A percentile compares a stretch with the other conserved stretches of the same genome.
Conservation (phyloP, 2,797 vertebrate species). For the Argentina silus region DNA sequence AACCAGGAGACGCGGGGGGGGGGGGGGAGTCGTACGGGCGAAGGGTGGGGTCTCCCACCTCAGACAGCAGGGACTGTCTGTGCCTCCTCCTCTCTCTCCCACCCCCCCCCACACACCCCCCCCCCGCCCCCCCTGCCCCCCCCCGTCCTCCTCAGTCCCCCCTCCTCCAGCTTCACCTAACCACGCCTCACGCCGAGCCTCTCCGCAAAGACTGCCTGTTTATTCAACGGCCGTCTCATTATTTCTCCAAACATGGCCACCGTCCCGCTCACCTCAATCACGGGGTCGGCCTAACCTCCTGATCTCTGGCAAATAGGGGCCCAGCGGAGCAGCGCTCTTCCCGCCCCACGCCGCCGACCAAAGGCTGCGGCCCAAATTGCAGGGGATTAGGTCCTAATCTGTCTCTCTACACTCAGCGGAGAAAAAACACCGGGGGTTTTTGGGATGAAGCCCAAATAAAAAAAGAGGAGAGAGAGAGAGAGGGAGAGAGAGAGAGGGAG, state of each 20-base stretch:
- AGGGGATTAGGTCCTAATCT: slow-evolving; percentile 73
- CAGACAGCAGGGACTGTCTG: not conserved
- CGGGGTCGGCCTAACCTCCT: slow-evolving; percentile 65
- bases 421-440: not conserved
- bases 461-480: slow-evolving; percentile 1
- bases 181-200: slow-evolving; percentile 18
- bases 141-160: slow-evolving; percentile 5
- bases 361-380: slow-evolving; percentile 68
- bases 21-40: no score
- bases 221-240: slow-evolving; percentile 67
- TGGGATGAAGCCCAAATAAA: slow-evolving; percentile 50
- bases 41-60: no score
- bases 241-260: slow-evolving; percentile 65
- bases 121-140: not conserved
- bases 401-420: slow-evolving; percentile 58
- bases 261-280: slow-evolving; percentile 61
- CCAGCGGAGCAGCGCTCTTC: slow-evolving; percentile 35
- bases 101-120: not conserved
- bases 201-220: slow-evolving; percentile 59
- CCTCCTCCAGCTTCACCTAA: slow-evolving; percentile 19
- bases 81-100: slow-evolving; percentile 14
- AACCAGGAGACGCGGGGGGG: no score
- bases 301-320: slow-evolving; percentile 70
- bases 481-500: not conserved
- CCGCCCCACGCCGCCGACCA: slow-evolving; percentile 48